phyloP scores from a whole-genome alignment of 2,113 vertebrate species.

The Rhinopomastus cyanomelas region DNA sequence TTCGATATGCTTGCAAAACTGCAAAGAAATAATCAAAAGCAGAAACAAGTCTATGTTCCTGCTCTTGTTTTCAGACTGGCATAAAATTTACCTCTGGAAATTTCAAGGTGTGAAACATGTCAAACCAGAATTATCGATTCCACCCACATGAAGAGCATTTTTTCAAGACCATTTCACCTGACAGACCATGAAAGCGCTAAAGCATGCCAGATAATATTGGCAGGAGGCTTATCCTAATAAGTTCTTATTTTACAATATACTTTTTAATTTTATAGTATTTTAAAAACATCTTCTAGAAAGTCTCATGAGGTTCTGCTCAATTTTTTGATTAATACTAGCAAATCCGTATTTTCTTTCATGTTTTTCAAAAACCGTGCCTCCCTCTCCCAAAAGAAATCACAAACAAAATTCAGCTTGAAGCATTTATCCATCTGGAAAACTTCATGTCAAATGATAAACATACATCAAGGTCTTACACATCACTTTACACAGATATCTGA shows the following conservation, averaged over 20 bases:
- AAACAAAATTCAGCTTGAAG: background rate
- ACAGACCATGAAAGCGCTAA: background rate
- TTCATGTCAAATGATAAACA: background rate
- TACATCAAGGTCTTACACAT: background rate
- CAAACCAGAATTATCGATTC: background rate
- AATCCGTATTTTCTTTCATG: background rate
- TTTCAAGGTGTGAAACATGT: background rate
- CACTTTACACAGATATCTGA: background rate
- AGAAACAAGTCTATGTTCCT: background rate
- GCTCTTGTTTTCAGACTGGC: background rate
- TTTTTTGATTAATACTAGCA: background rate
- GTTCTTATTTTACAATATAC: background rate
- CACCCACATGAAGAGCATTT: background rate
- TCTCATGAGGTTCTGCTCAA: background rate
- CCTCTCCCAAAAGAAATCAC: background rate
- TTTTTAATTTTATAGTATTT: background rate
- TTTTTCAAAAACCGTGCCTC: background rate
- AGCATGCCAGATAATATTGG: background rate
- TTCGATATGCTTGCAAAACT: background rate
- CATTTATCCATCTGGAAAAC: background rate
- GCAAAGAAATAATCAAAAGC: background rate
- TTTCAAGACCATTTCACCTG: background rate
- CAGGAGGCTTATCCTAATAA: too few species aligned
- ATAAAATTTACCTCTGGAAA: background rate
- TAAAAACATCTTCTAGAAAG: too few species aligned